A percentile compares a stretch with the other conserved stretches of the same genome.
Conservation (phyloP, 2,888 invertebrate genomes). For the Notocelia uddmanniana region DNA sequence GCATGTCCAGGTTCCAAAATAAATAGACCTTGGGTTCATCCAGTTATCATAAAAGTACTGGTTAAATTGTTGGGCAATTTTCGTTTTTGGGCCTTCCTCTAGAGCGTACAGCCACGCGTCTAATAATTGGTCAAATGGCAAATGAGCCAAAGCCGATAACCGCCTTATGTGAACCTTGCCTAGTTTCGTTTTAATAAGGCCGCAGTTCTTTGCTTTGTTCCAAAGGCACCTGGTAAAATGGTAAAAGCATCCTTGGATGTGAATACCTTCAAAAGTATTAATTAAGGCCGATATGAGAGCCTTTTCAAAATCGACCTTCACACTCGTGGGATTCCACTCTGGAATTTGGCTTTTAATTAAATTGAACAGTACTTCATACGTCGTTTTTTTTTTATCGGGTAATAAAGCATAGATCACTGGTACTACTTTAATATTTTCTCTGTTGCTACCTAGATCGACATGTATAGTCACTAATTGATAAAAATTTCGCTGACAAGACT, state of each 20-base stretch:
- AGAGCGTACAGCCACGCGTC: constrained; percentile 19
- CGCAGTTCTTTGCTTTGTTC: background rate
- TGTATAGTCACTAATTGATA: constrained; percentile 29
- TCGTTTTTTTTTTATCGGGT: background rate
- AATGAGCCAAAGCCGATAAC: constrained; percentile 19
- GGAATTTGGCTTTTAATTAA: background rate
- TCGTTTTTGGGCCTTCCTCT: constrained; percentile 13
- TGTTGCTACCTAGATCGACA: constrained; percentile 23
- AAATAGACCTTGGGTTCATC: constrained; percentile 16
- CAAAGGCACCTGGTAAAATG: constrained; percentile 6
- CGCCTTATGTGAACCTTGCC: constrained; percentile 17
- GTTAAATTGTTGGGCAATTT: constrained; percentile 2
- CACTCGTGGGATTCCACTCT: constrained; percentile 1
- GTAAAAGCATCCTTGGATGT: constrained; percentile 16
- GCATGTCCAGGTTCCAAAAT: constrained; percentile 20
- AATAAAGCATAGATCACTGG: constrained; percentile 18
- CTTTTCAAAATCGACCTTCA: constrained; percentile 9
- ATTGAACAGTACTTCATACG: background rate
- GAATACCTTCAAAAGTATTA: background rate
- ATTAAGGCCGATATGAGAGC: background rate
- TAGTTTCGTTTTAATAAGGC: constrained; percentile 6
- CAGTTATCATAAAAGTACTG: constrained; percentile 16
- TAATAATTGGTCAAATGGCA: constrained; percentile 19
- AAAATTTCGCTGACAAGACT: constrained; percentile 27
- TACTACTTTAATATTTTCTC: constrained; percentile 28